Evolutionary conservation across 2,797 vertebrate genomes (phyloP).

Genomic region (Coendou prehensilis): DNA sequence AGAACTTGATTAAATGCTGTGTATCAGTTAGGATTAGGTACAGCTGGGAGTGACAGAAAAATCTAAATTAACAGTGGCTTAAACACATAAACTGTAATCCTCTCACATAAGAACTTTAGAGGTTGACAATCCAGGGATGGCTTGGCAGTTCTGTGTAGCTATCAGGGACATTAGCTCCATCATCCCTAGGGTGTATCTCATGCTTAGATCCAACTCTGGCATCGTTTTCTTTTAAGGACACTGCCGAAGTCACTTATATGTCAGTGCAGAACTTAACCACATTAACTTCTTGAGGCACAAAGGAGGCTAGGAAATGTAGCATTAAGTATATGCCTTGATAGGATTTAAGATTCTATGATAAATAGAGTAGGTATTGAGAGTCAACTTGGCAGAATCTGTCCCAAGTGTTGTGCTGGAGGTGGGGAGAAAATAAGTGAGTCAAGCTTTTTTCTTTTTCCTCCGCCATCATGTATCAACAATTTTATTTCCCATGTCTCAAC

Average conservation of each 20-base stretch:
- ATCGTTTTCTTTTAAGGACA: conserved; percentile 37
- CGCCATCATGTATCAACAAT: background rate
- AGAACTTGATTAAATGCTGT: conserved; percentile 56
- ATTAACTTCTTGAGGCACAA: background rate
- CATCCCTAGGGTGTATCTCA: background rate
- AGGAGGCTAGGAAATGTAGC: background rate
- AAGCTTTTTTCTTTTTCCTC: background rate
- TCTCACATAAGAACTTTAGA: conserved; percentile 14
- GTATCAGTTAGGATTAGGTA: conserved; percentile 31
- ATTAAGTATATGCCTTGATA: conserved; percentile 13
- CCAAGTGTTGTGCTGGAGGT: background rate
- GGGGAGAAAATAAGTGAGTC: conserved; percentile 11
- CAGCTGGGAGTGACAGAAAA: conserved; percentile 33
- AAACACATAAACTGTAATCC: conserved; percentile 44
- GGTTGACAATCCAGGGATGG: background rate
- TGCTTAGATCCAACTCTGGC: conserved; percentile 18
- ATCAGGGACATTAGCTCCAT: background rate
- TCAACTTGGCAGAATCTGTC: background rate
- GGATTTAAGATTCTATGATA: conserved; percentile 45
- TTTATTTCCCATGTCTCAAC: background rate
- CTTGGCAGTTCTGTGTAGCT: background rate
- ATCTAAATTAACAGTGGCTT: conserved; percentile 49
- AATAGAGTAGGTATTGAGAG: background rate
- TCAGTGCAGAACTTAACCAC: background rate
- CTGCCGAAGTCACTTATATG: background rate